phyloP scores from a whole-genome alignment of 37 sponge, comb jelly and placozoan genomes.

The Axinella damicornis region DNA sequence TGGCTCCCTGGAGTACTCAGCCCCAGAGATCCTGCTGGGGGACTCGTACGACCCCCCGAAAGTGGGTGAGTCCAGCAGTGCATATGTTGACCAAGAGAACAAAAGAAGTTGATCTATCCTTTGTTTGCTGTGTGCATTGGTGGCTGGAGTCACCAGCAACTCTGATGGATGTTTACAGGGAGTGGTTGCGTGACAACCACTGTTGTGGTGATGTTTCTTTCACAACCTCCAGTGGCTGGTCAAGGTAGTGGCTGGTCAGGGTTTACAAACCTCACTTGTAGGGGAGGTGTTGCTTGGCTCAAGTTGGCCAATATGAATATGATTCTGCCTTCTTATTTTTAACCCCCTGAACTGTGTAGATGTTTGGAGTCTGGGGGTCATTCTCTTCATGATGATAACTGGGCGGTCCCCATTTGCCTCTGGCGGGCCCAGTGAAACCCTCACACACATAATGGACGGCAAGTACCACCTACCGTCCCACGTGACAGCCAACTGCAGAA shows the following conservation, averaged over 20 bases:
- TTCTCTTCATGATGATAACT: constrained; percentile 93
- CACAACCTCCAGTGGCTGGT: neutral
- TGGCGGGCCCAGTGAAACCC: constrained; percentile 91
- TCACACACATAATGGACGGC: constrained; percentile 97
- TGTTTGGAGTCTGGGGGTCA: constrained; percentile 98
- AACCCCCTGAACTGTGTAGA: no score
- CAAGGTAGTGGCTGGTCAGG: no score
- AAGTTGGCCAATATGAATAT: neutral
- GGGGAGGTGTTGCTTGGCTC: neutral
- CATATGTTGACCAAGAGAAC: no score
- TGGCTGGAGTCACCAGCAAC: neutral
- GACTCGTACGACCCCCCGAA: constrained; percentile 94
- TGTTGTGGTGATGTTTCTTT: no score
- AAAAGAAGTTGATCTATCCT: neutral
- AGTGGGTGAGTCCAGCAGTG: constrained; percentile 83
- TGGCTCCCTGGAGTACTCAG: constrained; percentile 96
- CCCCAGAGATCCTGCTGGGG: constrained; percentile 96
- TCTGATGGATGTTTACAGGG: no score
- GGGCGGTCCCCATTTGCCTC: constrained; percentile 92
- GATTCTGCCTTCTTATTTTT: neutral
- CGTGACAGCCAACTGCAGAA: constrained; percentile 68
- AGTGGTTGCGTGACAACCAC: no score
- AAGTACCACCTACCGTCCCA: constrained; percentile 82
- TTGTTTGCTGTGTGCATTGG: neutral
- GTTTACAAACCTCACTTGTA: neutral